Evolutionary conservation across 2,797 vertebrate genomes (phyloP), one percentile per base, ranked within the genome.

Genomic region (Xenopus petersii): DNA sequence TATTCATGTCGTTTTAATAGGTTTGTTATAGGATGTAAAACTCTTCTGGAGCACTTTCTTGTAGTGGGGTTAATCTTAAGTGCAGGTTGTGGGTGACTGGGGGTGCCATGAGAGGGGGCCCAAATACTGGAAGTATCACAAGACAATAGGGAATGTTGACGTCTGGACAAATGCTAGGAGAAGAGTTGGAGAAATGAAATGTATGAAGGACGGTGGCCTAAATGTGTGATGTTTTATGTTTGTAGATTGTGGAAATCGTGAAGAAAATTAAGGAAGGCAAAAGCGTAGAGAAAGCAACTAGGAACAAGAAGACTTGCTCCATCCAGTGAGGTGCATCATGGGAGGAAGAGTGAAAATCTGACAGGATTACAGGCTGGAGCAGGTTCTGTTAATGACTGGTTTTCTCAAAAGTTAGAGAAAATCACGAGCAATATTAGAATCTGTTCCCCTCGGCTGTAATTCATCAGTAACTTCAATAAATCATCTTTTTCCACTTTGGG

Each of bases 321-420:
- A 46, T 80, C 48, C 26, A 59, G 1, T 59, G 56, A 64, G 42
- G 59, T 59, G 11, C 9, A 54, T 21, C 6, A 16, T 49, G 33
- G 0, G 1, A 24, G 21, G n/a, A 48, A 67, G 70, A 74, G 49
- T 33, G 48, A 55, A 77, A 80, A 16, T 66, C 21, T 21, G 74
- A 36, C 62, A 73, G 80, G 75, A 26, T 49, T 80, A 68, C 24
- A 64, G 82, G 2, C 30, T 0, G 80, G 80, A 83, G 64, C 13
- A 58, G 73, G 36, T 83, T 85, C 84, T 88, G 70, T 79, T 80
- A 60, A 83, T 90, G 88, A 89, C 75, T 86, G 86, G 63, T 36
- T 81, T 76, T 82, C 55, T 81, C 75, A 26, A 89, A 91, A 88
- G 30, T 3, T 4, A 10, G 49, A 64, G 47, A 62, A 71, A 79